These are phyloP conservation scores for Syngnathus acus DNA, from an alignment of 2,797 vertebrate genomes.

Conservation along the genomic window DNA sequence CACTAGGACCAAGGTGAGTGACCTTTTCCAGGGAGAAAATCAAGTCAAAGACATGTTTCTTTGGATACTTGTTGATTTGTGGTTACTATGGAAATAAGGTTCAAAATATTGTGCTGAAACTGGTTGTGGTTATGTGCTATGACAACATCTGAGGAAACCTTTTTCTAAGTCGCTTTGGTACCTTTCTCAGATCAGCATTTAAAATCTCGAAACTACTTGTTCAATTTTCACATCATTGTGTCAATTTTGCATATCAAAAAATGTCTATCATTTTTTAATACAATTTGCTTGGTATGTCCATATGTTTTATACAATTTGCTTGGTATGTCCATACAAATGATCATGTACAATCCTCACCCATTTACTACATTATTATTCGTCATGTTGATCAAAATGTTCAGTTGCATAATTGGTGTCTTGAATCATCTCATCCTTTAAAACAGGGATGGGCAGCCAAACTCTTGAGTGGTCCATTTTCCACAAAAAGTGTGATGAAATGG, in stretches of 20 bases:
- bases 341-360: neutral
- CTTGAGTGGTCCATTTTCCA: too few species aligned
- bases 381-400: neutral
- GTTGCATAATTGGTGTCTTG: neutral
- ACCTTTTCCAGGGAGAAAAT: slow-evolving; percentile 22
- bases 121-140: neutral
- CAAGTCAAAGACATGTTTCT: neutral
- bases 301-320: too few species aligned
- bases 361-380: neutral
- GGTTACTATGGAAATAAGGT: neutral
- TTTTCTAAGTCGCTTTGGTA: neutral
- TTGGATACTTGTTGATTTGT: neutral
- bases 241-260: neutral
- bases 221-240: neutral
- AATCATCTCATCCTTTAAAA: too few species aligned
- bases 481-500: too few species aligned
- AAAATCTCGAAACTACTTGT: neutral
- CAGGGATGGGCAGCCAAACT: too few species aligned
- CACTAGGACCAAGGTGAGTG: slow-evolving; percentile 55
- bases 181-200: too few species aligned
- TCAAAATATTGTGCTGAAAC: neutral
- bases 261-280: too few species aligned
- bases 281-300: too few species aligned
- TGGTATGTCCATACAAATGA: too few species aligned
- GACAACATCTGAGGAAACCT: neutral